Evolutionary conservation across 1,140 invertebrate genomes (phyloP).

Genomic region (Cataglyphis hispanica): DNA sequence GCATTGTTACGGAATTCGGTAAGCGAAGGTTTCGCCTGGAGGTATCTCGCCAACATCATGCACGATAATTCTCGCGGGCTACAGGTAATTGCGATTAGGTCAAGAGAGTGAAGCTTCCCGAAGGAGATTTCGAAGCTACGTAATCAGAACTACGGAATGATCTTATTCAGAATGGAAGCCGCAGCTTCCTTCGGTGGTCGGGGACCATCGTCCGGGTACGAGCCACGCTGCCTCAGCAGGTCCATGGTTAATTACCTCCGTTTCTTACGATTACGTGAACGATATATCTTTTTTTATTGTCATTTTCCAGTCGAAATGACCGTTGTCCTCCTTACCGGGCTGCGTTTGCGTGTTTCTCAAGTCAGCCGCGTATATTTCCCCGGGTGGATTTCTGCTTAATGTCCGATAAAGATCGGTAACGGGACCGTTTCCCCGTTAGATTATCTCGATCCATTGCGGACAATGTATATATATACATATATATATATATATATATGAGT

Average conservation of each 20-base stretch:
- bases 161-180: constrained; percentile 79
- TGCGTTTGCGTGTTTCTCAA: constrained; percentile 1
- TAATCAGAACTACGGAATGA: constrained; percentile 81
- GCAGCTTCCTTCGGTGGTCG: constrained; percentile 65
- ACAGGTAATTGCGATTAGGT: constrained; percentile 81
- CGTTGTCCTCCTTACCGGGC: not conserved
- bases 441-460: constrained; percentile 33
- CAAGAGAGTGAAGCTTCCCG: constrained; percentile 67
- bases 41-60: constrained; percentile 7
- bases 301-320: constrained; percentile 38
- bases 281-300: constrained; percentile 76
- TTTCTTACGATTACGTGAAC: constrained; percentile 77
- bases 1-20: constrained; percentile 6
- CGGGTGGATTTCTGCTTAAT: constrained; percentile 60
- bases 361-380: constrained; percentile 24
- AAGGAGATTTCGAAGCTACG: constrained; percentile 76
- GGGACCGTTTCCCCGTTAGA: not conserved
- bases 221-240: constrained; percentile 68
- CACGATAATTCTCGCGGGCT: constrained; percentile 74
- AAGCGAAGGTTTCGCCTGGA: constrained; percentile 3
- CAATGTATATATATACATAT: constrained; percentile 14
- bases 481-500: not conserved
- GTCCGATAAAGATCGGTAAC: constrained; percentile 62
- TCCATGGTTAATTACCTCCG: constrained; percentile 76
- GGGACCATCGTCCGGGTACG: constrained; percentile 65